These are phyloP conservation scores for Peromyscus aztecus DNA, from an alignment of 2,797 vertebrate species.

Conservation along the genomic window DNA sequence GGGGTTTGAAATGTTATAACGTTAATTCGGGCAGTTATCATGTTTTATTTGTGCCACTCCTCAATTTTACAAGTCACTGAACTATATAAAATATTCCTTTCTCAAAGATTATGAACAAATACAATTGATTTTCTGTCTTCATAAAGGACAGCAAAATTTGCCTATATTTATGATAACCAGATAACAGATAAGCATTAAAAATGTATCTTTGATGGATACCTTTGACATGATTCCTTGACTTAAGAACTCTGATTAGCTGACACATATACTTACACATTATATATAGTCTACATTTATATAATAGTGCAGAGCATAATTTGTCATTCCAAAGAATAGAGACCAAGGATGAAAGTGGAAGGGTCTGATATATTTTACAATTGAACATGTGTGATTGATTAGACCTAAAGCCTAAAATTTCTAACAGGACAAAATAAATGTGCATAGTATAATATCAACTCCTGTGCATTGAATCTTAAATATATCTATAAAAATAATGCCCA, in stretches of 20 bases:
- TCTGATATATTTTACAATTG: not conserved
- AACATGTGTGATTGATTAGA: not conserved
- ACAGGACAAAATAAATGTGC: not conserved
- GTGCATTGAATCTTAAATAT: not conserved
- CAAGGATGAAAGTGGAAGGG: not conserved
- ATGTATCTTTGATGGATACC: slow-evolving; percentile 29
- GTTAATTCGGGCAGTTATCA: not conserved
- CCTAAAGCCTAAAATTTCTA: not conserved
- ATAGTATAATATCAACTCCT: not conserved
- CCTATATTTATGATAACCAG: not conserved
- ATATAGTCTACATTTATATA: not conserved
- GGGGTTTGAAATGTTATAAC: not conserved
- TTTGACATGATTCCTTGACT: slow-evolving; percentile 34
- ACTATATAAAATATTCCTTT: not conserved
- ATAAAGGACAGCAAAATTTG: slow-evolving; percentile 37
- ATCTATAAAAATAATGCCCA: not conserved
- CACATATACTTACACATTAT: not conserved
- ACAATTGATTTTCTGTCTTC: slow-evolving; percentile 26
- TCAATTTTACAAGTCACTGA: slow-evolving; percentile 25
- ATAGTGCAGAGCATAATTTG: not conserved
- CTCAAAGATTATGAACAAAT: slow-evolving; percentile 39
- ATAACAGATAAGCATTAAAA: slow-evolving; percentile 1
- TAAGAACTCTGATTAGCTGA: not conserved
- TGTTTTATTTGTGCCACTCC: not conserved
- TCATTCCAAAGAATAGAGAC: slow-evolving; percentile 1